Base-by-base conservation (phyloP, 1,140 invertebrate species). In the Papilio polytes region DNA sequence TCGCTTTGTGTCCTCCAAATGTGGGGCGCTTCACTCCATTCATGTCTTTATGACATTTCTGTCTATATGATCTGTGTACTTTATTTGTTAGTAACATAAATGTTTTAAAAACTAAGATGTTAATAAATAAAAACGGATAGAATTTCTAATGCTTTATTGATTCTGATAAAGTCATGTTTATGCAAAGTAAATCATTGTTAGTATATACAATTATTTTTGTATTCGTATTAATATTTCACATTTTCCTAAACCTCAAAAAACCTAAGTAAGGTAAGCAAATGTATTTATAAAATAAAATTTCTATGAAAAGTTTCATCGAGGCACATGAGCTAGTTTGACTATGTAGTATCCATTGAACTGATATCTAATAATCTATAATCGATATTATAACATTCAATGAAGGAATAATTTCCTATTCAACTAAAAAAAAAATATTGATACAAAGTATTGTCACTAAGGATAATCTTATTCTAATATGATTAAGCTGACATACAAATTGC, bases 1-100 rank as follows among this genome's bases (percentile, higher is more conserved):
- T 72, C 82, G 83, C 83, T 80, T 53, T 85, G 72, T 85, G 86
- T 85, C 31, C 51, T 44, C 79, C 85, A 85, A 88, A 86, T 89
- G 85, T 87, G 83, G 87, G 87, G 87, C 80, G 85, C 15, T 81
- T 20, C n/a, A 74, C n/a, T 81, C 70, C 56, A 44, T 41, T 56
- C 63, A 70, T 13, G 63, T 13, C 22, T 26, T 70, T 70, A 70
- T 70, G 63, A 31, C 26, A 31, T 70, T 70, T 70, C 31, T 70
- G 20, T 63, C 9, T 63, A 13, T 56, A 56, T 56, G 53, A 56
- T 56, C 18, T 20, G n/a, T 56, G 53, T 20, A 51, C 3, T n/a
- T 56, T 56, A 56, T 56, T 56, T 20, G 53, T 56, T 56, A n/a
- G 20, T 53, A 53, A 53, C 15, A 53, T 53, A 18, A 70, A 31